Base-by-base conservation (phyloP, 2,113 vertebrate species). In the Gadus chalcogrammus region DNA sequence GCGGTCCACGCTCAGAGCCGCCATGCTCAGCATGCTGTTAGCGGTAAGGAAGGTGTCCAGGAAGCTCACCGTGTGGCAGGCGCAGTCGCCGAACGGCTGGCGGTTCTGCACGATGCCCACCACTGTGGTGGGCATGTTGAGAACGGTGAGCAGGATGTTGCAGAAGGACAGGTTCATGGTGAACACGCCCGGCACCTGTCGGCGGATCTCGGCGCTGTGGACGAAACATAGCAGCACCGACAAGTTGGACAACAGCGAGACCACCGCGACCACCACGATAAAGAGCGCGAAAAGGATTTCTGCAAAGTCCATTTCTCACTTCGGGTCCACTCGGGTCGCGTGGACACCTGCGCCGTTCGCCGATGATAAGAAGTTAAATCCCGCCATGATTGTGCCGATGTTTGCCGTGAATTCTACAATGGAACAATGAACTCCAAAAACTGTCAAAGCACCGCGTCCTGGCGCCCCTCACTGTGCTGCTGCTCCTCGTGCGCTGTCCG, bases 221-320 rank as follows among this genome's bases (percentile, higher is more conserved):
- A 93, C 69, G 77, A 95, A 93, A 77, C 93, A 93, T 90, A 94
- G 85, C 88, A 95, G 92, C 87, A 93, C 94, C 88, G 93, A 88
- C 74, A 93, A 91, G 81, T 92, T 93, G 69, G 95, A 93, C 84
- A 93, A 80, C 82, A 94, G 83, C 1, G 92, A 94, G n/a, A 93
- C 87, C 1, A 93, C 85, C 77, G 92, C 92, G 74, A 93, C 92
- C 80, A 92, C 93, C 70, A 91, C 89, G 70, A 92, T 93, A 82
- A 94, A 91, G 83, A 91, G 69, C 69, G 92, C 92, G 87, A 91
- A 88, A 55, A 93, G 61, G 24, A 86, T 82, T 77, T 94, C 93
- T 78, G 92, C 93, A 82, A 91, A 91, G 93, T 93, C 93, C 94
- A 92, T 92, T 74, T 92, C 94, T 95, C 82, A 94, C 80, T 89